These are phyloP conservation scores for Sebastes oblongus DNA, from an alignment of 2,797 vertebrate species.

Conservation along the genomic window DNA sequence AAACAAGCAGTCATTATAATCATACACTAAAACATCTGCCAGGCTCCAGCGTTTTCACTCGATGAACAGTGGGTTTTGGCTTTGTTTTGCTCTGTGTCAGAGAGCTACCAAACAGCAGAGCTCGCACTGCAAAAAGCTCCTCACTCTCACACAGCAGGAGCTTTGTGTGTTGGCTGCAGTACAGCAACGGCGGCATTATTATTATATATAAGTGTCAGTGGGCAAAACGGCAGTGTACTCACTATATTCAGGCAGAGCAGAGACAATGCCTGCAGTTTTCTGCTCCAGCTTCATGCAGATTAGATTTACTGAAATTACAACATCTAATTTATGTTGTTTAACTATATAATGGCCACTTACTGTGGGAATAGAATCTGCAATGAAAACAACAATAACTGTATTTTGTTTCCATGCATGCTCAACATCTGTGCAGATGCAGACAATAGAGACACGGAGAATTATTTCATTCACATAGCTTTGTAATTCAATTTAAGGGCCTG, in stretches of 20 bases:
- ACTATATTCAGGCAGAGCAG: conserved; percentile 15
- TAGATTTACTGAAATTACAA: conserved; percentile 39
- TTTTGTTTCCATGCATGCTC: conserved; percentile 11
- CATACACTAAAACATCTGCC: conserved; percentile 26
- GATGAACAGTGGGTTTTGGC: conserved; percentile 14
- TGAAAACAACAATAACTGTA: conserved; percentile 25
- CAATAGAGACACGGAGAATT: conserved; percentile 9
- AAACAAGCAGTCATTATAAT: conserved; percentile 11
- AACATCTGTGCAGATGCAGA: conserved; percentile 15
- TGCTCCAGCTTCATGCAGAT: conserved; percentile 26
- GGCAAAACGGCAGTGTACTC: conserved; percentile 19
- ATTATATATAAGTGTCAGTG: conserved; percentile 43
- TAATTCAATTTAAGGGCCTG: conserved; percentile 27
- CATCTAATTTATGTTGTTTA: conserved; percentile 26
- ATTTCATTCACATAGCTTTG: conserved; percentile 20
- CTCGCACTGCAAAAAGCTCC: conserved; percentile 45
- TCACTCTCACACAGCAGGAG: conserved; percentile 53
- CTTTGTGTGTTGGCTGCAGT: conserved; percentile 56
- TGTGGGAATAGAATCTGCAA: conserved; percentile 2
- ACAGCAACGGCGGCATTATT: conserved; percentile 51
- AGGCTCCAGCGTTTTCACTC: background rate
- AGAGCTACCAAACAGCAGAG: conserved; percentile 37
- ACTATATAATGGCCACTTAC: conserved; percentile 23
- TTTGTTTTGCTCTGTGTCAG: conserved; percentile 42
- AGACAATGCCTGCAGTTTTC: conserved; percentile 30